Conservation (phyloP, 2,888 invertebrate genomes). For the Orthosia gothica region DNA sequence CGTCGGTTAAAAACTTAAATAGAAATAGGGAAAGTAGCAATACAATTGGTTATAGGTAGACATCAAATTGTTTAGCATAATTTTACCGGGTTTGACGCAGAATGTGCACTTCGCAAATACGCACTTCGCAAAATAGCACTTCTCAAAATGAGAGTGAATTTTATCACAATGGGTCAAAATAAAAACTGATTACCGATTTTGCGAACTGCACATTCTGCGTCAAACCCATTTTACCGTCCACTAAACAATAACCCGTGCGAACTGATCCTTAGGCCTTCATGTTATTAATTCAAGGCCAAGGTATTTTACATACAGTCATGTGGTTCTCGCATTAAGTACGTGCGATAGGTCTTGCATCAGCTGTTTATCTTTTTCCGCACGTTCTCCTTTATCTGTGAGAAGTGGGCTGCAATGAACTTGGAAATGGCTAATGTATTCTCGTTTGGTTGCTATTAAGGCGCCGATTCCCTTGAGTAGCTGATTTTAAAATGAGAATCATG, state of each 20-base stretch:
- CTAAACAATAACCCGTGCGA: not conserved
- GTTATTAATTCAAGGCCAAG: conserved; percentile 30
- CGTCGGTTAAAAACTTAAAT: no score
- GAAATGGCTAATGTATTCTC: conserved; percentile 6
- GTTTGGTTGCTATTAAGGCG: not conserved
- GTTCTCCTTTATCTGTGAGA: conserved; percentile 36
- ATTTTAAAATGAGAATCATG: no score
- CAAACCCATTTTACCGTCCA: not conserved
- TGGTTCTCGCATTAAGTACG: conserved; percentile 15
- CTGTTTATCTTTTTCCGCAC: conserved; percentile 42
- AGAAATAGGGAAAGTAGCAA: not conserved
- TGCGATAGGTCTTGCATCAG: conserved; percentile 7
- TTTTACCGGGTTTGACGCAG: no score
- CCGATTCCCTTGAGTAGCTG: no score
- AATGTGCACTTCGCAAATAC: no score
- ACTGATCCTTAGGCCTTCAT: conserved; percentile 4
- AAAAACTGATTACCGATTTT: no score
- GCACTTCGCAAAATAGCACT: no score
- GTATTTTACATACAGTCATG: conserved; percentile 17
- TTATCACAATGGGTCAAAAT: no score
- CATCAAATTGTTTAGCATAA: not conserved
- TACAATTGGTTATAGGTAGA: not conserved
- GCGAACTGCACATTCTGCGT: no score
- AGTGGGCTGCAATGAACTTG: conserved; percentile 39
- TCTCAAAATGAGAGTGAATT: no score